Evolutionary conservation across 2,113 vertebrate species (phyloP).

Genomic region (Xenus cinereus): DNA sequence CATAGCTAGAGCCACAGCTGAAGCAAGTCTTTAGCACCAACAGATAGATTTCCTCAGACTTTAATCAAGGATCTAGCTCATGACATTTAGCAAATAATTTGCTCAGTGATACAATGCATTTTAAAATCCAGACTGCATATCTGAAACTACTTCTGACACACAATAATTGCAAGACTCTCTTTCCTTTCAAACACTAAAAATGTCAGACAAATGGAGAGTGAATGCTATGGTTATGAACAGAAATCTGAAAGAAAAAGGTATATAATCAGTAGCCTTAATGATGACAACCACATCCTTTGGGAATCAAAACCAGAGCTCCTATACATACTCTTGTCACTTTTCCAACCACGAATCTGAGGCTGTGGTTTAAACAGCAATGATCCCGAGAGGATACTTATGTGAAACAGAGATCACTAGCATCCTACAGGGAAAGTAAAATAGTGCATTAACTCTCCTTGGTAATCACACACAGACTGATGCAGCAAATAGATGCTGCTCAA

Average conservation of each 20-base stretch:
- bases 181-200: conserved; percentile 10
- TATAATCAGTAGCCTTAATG: not conserved
- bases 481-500: not conserved
- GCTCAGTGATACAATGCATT: not conserved
- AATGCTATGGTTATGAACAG: not conserved
- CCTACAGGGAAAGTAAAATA: not conserved
- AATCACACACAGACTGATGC: not conserved
- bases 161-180: not conserved
- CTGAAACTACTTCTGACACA: not conserved
- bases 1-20: not conserved
- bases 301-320: not conserved
- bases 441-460: not conserved
- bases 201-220: not conserved
- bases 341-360: not conserved
- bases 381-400: not conserved
- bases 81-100: conserved; percentile 10
- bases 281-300: not conserved
- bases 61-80: not conserved
- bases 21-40: not conserved
- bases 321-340: not conserved
- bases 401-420: not conserved
- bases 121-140: not conserved
- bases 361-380: not conserved
- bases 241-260: not conserved
- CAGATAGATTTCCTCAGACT: not conserved